These are phyloP conservation scores for Synanthedon tipuliformis DNA, from an alignment of 2,888 invertebrate genomes.

Conservation along the genomic window DNA sequence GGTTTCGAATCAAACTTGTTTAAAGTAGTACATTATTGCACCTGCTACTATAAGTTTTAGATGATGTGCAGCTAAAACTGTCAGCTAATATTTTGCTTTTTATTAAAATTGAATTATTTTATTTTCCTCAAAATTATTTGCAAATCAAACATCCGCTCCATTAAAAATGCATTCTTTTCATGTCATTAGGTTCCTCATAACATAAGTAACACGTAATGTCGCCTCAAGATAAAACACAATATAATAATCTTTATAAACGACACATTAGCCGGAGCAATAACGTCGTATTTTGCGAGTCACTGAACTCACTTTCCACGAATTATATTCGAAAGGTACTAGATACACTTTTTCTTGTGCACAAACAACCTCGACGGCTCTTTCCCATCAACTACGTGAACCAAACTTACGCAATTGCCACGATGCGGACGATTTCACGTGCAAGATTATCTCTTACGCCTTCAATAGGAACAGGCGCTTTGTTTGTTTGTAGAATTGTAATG, in stretches of 20 bases:
- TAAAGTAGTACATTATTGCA: too few species aligned
- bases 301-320: constrained; percentile 12
- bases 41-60: too few species aligned
- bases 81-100: too few species aligned
- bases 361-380: constrained; percentile 11
- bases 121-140: too few species aligned
- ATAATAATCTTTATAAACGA: constrained; percentile 5
- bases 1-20: too few species aligned
- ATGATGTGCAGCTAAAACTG: too few species aligned
- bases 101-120: too few species aligned
- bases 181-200: too few species aligned
- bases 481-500: background rate
- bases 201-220: too few species aligned
- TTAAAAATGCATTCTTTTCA: too few species aligned
- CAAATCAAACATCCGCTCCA: too few species aligned
- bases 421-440: background rate
- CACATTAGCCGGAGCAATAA: constrained; percentile 6
- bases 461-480: background rate
- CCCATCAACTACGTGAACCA: background rate
- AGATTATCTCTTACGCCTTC: background rate
- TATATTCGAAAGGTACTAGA: constrained; percentile 7
- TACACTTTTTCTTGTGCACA: constrained; percentile 17
- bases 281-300: constrained; percentile 4
- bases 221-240: too few species aligned
- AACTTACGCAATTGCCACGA: constrained; percentile 3